Base-by-base conservation (phyloP, 2,797 vertebrate genomes). In the Coreius guichenoti region DNA sequence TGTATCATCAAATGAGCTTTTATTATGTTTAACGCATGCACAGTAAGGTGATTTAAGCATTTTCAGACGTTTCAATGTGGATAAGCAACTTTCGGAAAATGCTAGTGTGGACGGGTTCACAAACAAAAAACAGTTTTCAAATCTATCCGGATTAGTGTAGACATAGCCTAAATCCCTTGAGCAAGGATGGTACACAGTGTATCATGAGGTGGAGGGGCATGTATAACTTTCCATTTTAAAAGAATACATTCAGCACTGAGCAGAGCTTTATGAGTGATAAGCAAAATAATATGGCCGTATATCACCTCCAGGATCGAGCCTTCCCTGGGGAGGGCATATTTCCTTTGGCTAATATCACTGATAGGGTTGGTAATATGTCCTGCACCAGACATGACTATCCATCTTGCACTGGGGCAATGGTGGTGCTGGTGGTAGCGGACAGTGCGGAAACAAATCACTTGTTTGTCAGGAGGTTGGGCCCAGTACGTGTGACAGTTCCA, bases 391-490 rank as follows among this genome's bases (percentile, higher is more conserved):
- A 80, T n/a, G 29, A 73, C 81, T 75, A 89, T 89, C 85, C 79
- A 88, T 90, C 88, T 88, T 80, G 43, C 67, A 47, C 16, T 26
- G 77, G 84, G 81, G 86, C 58, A 77, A 81, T 81, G 80, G 85
- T 73, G 23, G 74, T 68, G 75, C 23, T 79, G 83, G 8, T 72
- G 75, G 83, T 89, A 80, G 82, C 63, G 88, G 61, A 74, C 86
- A 78, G 63, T 56, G 39, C 3, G 85, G 85, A 84, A 83, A 90
- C 89, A 91, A 91, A 89, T 91, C 88, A 90, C 82, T 85, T 89
- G 82, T 87, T 89, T 87, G 88, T 90, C 87, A 87, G 81, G 54
- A 67, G 45, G 86, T 70, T 82, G 49, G 81, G 54, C 65, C 39
- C 69, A 68, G 75, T 65, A 29, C 29, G 23, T 81, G 74, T 80